Conservation (phyloP, 2,797 vertebrate genomes). For the Poeciliopsis paucimaculata region DNA sequence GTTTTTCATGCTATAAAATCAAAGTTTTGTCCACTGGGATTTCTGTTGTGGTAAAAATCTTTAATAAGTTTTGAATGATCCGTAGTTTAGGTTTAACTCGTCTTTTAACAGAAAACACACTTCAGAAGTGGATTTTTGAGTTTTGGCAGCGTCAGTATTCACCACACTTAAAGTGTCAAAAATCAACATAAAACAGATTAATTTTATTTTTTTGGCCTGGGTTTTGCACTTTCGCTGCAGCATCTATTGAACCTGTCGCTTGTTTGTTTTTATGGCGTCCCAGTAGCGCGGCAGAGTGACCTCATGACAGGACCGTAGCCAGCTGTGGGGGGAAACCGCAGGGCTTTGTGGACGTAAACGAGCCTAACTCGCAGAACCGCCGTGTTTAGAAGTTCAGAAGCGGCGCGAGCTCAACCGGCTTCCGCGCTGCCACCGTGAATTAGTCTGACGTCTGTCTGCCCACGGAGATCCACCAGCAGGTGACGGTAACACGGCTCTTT, state of each 20-base stretch:
- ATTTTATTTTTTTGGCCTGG: neutral
- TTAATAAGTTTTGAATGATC: no score
- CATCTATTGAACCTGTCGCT: neutral
- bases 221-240: neutral
- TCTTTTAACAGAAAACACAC: neutral
- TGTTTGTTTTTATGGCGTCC: neutral
- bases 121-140: neutral
- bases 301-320: neutral
- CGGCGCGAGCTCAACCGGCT: slow-evolving; percentile 9
- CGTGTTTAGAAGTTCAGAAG: neutral
- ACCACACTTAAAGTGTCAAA: neutral
- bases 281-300: neutral
- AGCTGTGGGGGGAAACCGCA: neutral
- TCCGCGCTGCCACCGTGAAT: slow-evolving; percentile 19
- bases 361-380: neutral
- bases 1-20: no score
- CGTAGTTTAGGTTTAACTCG: neutral
- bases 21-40: no score
- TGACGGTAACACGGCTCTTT: slow-evolving; percentile 6
- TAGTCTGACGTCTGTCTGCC: neutral
- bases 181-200: neutral
- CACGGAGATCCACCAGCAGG: slow-evolving; percentile 46
- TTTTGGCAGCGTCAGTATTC: neutral
- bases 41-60: no score
- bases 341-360: neutral